Base-by-base conservation (phyloP, 2,113 vertebrate species). In the Crocuta crocuta region DNA sequence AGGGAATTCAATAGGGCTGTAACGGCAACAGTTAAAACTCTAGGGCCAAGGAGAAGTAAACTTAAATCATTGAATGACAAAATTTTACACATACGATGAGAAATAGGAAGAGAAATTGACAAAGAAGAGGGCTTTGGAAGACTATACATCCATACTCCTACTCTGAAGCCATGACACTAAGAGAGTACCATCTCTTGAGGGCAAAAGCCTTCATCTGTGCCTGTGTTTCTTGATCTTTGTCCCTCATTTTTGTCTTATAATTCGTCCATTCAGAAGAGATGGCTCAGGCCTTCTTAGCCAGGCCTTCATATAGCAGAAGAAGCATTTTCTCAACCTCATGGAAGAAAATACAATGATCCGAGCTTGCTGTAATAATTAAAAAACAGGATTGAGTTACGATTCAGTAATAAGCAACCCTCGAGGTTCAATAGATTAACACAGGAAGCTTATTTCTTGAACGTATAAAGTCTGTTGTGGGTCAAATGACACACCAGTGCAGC, bases 401-500 rank as follows among this genome's bases (percentile, higher is more conserved):
- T 4, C 48, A 66, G 43, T 33, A 92, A 81, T 61, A 91, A 93
- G 12, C 21, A 94, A 33, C 2, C 2, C 28, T 33, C 0, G 15
- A 87, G 73, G 76, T 53, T 66, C 33, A 31, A 16, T 66, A 26
- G 39, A 96, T 92, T 65, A 45, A 80, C 8, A 94, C 4, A 83
- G 71, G 39, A 78, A 85, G 16, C 78, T 83, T 83, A 79, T 93
- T 96, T 94, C 66, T 61, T 89, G 89, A 82, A 89, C 33, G 66
- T 21, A 43, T 66, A 63, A 66, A 80, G 10, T 85, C n/a, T 89
- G 0, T 83, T 68, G 24, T 33, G 79, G 15, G 16, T 74, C 83
- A 95, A 43, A 21, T 91, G 68, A 93, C 12, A 10, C 39, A 78
- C 12, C 31, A 65, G 28, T 92, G 15, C 31, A 82, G 33, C 16